Evolutionary conservation across 2,888 invertebrate genomes (phyloP).

Genomic region (Dione juno): DNA sequence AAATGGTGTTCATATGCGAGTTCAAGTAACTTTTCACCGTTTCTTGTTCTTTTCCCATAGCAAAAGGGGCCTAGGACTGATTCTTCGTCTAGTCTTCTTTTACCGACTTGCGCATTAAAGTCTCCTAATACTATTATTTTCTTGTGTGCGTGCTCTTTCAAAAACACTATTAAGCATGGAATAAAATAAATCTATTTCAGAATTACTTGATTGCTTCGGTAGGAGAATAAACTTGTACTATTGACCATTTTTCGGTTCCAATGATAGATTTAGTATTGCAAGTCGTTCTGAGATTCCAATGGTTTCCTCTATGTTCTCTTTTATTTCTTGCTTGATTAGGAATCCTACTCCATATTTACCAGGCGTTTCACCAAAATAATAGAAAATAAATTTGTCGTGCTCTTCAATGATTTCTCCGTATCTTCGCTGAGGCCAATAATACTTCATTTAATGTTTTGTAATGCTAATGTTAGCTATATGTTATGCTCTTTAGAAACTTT

Average conservation of each 20-base stretch:
- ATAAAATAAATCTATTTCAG: slow-evolving; percentile 32
- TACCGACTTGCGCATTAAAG: slow-evolving; percentile 42
- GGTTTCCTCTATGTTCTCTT: slow-evolving; percentile 39
- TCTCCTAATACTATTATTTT: slow-evolving; percentile 42
- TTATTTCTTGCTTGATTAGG: slow-evolving; percentile 39
- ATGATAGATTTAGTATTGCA: slow-evolving; percentile 36
- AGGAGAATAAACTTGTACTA: slow-evolving; percentile 39
- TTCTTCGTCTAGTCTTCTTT: slow-evolving; percentile 37
- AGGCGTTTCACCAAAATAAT: no score
- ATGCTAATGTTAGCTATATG: no score
- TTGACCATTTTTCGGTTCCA: slow-evolving; percentile 31
- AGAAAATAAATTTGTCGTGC: no score
- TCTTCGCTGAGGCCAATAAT: no score
- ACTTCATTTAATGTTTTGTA: no score
- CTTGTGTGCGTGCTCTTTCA: slow-evolving; percentile 29
- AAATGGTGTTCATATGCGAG: slow-evolving; percentile 40
- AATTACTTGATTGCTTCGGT: slow-evolving; percentile 30
- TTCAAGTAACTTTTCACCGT: slow-evolving; percentile 42
- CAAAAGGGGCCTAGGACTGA: slow-evolving; percentile 38
- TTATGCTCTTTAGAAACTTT: no score
- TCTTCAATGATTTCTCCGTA: no score
- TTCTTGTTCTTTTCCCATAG: slow-evolving; percentile 39
- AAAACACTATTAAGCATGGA: slow-evolving; percentile 26
- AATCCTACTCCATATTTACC: no score
- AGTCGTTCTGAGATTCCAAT: slow-evolving; percentile 45